A percentile compares a stretch with the other conserved stretches of the same genome.
phyloP scores from a whole-genome alignment of 2,888 invertebrate genomes.

The Brenthis ino region DNA sequence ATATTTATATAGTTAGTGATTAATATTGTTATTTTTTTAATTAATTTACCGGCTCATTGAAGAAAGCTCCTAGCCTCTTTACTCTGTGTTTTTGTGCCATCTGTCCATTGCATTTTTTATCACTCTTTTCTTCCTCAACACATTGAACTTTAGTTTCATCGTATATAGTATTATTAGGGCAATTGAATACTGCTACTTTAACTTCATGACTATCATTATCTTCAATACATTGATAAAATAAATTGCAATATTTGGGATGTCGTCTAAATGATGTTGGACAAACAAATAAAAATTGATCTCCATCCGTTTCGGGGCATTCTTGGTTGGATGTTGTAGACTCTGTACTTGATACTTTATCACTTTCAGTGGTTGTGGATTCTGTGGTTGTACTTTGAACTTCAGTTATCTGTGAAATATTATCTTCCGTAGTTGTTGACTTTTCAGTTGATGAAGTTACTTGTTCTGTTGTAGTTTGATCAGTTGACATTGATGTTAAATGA shows the following conservation, averaged over 20 bases:
- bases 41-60: slow-evolving; percentile 83
- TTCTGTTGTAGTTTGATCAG: slow-evolving; percentile 30
- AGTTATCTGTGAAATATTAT: slow-evolving; percentile 45
- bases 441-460: slow-evolving; percentile 41
- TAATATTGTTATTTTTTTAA: neutral
- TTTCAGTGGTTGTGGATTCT: slow-evolving; percentile 43
- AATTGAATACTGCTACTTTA: slow-evolving; percentile 88
- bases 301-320: slow-evolving; percentile 82
- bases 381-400: slow-evolving; percentile 40
- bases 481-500: slow-evolving; percentile 37
- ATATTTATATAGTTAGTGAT: neutral
- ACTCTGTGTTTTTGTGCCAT: slow-evolving; percentile 80
- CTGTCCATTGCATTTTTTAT: slow-evolving; percentile 81
- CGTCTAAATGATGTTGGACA: slow-evolving; percentile 92
- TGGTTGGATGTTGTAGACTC: slow-evolving; percentile 49
- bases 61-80: slow-evolving; percentile 75
- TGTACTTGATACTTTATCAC: slow-evolving; percentile 40
- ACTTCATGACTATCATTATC: slow-evolving; percentile 85
- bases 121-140: slow-evolving; percentile 83
- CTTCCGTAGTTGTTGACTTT: slow-evolving; percentile 40
- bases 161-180: slow-evolving; percentile 89
- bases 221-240: slow-evolving; percentile 92
- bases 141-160: slow-evolving; percentile 89
- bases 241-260: slow-evolving; percentile 91
- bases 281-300: slow-evolving; percentile 87